A percentile compares a stretch with the other conserved stretches of the same genome.
phyloP scores from a whole-genome alignment of 2,797 vertebrate species.

The Lycodopsis pacificus region DNA sequence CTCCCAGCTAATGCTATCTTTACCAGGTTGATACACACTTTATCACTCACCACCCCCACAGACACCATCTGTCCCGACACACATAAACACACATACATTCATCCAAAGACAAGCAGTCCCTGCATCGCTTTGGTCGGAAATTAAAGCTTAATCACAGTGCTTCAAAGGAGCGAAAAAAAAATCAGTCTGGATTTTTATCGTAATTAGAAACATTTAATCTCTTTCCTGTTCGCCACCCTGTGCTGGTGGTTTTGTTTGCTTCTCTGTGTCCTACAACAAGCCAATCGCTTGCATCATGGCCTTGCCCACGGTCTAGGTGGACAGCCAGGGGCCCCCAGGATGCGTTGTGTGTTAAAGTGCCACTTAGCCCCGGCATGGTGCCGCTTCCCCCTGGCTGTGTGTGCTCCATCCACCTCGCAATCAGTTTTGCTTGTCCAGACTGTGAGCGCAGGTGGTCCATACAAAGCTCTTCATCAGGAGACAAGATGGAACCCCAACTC shows the following conservation, averaged over 20 bases:
- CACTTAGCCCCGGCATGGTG: constrained; percentile 59
- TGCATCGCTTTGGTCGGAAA: constrained; percentile 37
- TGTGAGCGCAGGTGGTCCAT: constrained; percentile 70
- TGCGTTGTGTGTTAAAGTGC: constrained; percentile 44
- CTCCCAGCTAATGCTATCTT: constrained; percentile 70
- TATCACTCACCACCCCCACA: constrained; percentile 65
- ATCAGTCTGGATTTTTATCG: constrained; percentile 14
- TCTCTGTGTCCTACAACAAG: constrained; percentile 50
- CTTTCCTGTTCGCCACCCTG: constrained; percentile 4
- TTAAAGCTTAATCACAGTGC: constrained; percentile 46
- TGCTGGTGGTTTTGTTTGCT: constrained; percentile 32
- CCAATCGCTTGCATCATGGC: constrained; percentile 20
- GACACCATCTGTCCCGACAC: constrained; percentile 65
- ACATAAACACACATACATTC: constrained; percentile 44
- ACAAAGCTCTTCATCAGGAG: constrained; percentile 66
- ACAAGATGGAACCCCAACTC: constrained; percentile 56
- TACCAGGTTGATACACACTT: constrained; percentile 59
- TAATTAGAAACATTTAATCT: constrained; percentile 36
- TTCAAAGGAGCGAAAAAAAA: constrained; percentile 12
- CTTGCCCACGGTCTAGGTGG: constrained; percentile 13
- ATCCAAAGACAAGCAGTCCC: constrained; percentile 36
- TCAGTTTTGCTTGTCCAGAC: constrained; percentile 55
- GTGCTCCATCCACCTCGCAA: constrained; percentile 58
- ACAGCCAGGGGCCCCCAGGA: constrained; percentile 38
- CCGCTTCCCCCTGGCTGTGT: constrained; percentile 27